phyloP scores from a whole-genome alignment of 2,113 vertebrate species.

The Upupa epops region DNA sequence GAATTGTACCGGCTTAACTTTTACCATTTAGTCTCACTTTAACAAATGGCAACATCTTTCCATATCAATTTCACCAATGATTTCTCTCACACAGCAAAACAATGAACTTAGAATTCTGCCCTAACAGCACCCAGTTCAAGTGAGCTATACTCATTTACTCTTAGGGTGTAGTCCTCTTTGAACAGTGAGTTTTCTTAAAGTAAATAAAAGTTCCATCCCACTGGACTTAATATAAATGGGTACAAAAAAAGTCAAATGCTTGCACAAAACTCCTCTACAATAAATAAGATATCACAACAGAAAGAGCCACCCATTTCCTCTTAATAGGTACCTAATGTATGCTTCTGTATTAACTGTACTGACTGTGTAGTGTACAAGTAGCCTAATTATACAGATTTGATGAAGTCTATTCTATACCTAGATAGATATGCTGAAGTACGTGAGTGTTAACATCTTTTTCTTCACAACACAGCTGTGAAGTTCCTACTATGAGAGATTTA shows the following conservation, averaged over 20 bases:
- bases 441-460: background rate
- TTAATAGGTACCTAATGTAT: background rate
- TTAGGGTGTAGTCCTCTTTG: conserved; percentile 40
- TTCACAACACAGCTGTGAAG: background rate
- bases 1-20: background rate
- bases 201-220: conserved; percentile 17
- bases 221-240: background rate
- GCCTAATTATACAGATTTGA: background rate
- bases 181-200: conserved; percentile 29
- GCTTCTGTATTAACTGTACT: background rate
- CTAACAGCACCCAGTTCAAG: background rate
- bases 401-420: background rate
- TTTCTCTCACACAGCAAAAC: accelerated
- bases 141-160: background rate
- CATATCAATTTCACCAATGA: background rate
- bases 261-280: background rate
- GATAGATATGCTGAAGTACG: background rate
- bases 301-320: background rate
- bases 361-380: background rate
- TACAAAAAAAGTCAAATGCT: background rate
- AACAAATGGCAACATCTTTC: background rate
- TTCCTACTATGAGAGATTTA: background rate
- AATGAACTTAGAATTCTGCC: background rate
- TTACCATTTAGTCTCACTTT: background rate
- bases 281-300: background rate